phyloP scores from a whole-genome alignment of 2,797 vertebrate species.

The Cirrhinus molitorella region DNA sequence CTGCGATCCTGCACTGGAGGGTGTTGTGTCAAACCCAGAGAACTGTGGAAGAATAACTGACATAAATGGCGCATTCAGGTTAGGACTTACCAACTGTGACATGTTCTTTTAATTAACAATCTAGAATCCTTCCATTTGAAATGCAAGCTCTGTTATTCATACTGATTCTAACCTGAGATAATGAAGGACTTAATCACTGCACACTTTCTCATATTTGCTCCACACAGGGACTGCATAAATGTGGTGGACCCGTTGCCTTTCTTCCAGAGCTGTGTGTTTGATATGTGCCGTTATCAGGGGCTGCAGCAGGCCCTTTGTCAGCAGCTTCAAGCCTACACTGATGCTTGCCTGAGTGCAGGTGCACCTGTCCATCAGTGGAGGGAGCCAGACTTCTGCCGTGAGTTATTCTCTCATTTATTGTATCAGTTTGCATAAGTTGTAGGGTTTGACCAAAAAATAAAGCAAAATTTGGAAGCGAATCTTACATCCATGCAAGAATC shows the following conservation, averaged over 20 bases:
- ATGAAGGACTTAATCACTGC: not conserved
- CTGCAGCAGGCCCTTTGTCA: constrained; percentile 77
- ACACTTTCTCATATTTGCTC: not conserved
- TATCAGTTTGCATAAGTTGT: not conserved
- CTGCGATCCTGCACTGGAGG: constrained; percentile 74
- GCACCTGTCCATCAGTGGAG: constrained; percentile 81
- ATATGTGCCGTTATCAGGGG: constrained; percentile 84
- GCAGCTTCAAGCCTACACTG: constrained; percentile 83
- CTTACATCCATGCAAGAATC: not conserved
- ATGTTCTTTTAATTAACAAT: not conserved
- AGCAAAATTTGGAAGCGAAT: not conserved
- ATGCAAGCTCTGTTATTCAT: not conserved
- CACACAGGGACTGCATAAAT: constrained; percentile 76
- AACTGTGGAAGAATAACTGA: constrained; percentile 80
- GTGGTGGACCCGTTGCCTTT: constrained; percentile 77
- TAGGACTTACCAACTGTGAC: constrained; percentile 3
- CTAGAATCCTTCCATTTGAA: not conserved
- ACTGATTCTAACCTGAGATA: not conserved
- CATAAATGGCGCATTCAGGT: constrained; percentile 80
- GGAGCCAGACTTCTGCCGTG: constrained; percentile 77
- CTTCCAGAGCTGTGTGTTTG: constrained; percentile 81
- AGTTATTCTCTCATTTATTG: constrained; percentile 50
- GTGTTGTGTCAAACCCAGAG: constrained; percentile 73
- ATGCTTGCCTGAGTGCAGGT: constrained; percentile 79
- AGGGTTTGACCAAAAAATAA: not conserved